Evolutionary conservation across 2,797 vertebrate genomes (phyloP).

Genomic region (Syngnathus acus): DNA sequence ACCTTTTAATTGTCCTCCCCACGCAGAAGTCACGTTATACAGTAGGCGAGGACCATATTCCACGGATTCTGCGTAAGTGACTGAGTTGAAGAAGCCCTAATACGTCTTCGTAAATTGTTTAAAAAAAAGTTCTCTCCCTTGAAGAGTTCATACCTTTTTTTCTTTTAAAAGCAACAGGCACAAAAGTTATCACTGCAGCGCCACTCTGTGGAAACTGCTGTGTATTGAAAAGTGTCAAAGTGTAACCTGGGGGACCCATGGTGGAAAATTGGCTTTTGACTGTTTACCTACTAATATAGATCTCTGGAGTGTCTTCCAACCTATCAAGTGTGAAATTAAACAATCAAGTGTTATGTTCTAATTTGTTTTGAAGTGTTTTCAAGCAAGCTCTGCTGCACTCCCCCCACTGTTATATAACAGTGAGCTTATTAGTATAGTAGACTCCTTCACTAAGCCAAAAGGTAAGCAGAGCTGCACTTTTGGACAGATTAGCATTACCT

Average conservation of each 20-base stretch:
- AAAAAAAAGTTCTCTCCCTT: conserved; percentile 7
- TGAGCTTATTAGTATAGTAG: too few species aligned
- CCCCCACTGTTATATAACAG: too few species aligned
- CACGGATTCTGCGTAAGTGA: background rate
- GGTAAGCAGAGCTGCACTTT: too few species aligned
- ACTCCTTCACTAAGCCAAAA: too few species aligned
- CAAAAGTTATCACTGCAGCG: conserved; percentile 13
- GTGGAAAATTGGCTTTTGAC: background rate
- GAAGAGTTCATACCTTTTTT: conserved; percentile 7
- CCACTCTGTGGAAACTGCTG: conserved; percentile 17
- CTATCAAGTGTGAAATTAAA: too few species aligned
- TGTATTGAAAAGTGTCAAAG: background rate
- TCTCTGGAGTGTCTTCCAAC: too few species aligned
- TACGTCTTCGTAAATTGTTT: background rate
- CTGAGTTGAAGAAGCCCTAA: background rate
- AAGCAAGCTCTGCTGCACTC: too few species aligned
- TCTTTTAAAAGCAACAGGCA: background rate
- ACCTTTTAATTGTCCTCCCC: background rate
- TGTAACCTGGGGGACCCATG: background rate
- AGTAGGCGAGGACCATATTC: background rate
- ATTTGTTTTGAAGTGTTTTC: too few species aligned
- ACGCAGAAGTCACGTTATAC: background rate
- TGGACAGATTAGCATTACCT: too few species aligned
- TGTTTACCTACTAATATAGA: background rate
- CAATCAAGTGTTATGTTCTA: too few species aligned